Percentiles rank a stretch among this genome's conserved stretches.
phyloP scores from a whole-genome alignment of 2,888 invertebrate genomes.

The Pilophorus perplexus region DNA sequence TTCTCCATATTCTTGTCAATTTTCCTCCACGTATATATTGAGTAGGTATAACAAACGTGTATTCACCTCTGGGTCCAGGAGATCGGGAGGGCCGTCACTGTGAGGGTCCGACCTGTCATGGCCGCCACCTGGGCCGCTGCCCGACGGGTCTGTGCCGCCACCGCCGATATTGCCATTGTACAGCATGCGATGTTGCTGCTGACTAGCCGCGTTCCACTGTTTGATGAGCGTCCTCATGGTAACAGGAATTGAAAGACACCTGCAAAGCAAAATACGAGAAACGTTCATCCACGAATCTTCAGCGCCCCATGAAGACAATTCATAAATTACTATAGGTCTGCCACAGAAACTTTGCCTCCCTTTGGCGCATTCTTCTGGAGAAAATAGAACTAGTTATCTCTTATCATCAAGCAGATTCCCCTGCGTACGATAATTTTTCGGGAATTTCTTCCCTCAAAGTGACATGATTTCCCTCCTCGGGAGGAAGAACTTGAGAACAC shows the following conservation, averaged over 20 bases:
- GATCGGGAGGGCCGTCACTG: conserved; percentile 47
- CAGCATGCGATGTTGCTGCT: conserved; percentile 53
- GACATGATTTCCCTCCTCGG: too few relatives aligned
- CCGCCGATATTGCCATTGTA: conserved; percentile 50
- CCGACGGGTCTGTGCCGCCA: conserved; percentile 48
- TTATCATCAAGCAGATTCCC: too few relatives aligned
- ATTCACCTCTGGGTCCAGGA: conserved; percentile 49
- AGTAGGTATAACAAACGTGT: too few relatives aligned
- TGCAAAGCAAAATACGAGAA: conserved; percentile 49
- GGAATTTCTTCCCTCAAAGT: too few relatives aligned
- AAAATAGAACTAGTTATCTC: too few relatives aligned
- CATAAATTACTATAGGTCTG: background rate
- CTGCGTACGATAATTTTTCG: too few relatives aligned
- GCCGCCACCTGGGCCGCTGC: conserved; percentile 45
- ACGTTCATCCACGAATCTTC: too few relatives aligned
- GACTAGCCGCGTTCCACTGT: conserved; percentile 72
- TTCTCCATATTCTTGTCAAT: too few relatives aligned
- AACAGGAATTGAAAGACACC: conserved; percentile 87
- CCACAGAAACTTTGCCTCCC: too few relatives aligned
- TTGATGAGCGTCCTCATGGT: conserved; percentile 84
- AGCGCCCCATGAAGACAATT: background rate
- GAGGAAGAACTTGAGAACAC: too few relatives aligned
- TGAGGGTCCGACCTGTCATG: conserved; percentile 35
- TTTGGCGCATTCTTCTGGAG: too few relatives aligned
- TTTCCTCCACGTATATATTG: too few relatives aligned